Base-by-base conservation (phyloP, 2,113 vertebrate genomes). In the Zeus faber region DNA sequence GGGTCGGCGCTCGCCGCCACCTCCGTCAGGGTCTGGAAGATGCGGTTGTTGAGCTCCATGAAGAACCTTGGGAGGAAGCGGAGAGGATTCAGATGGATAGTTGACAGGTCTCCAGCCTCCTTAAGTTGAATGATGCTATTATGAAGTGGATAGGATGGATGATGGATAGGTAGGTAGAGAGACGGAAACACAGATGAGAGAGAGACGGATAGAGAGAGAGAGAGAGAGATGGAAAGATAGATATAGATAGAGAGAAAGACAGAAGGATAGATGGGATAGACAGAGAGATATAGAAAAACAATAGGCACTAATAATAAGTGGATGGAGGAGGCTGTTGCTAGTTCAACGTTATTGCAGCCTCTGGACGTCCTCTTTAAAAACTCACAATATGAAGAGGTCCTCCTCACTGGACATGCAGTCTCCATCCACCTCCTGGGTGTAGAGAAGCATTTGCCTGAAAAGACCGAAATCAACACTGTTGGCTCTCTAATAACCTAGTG, bases 311-410 rank as follows among this genome's bases (percentile, higher is more conserved):
- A n/a, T n/a, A n/a, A n/a, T n/a, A n/a, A n/a, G n/a, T n/a, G n/a
- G n/a, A n/a, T n/a, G n/a, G n/a, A n/a, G n/a, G n/a, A n/a, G n/a
- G n/a, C n/a, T n/a, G n/a, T n/a, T n/a, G n/a, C n/a, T n/a, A n/a
- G n/a, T n/a, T n/a, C n/a, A n/a, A n/a, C 8, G 4, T 29, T 10
- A 26, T 3, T n/a, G 4, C 16, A 41, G 39, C 7, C 17, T n/a
- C n/a, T n/a, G n/a, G n/a, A n/a, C n/a, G n/a, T n/a, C n/a, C n/a
- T n/a, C 2, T 41, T 18, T 17, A 13, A 37, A 37, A 37, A 37
- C 97, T 97, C 79, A 99, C 97, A 98, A 77, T 63, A 98, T 96
- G 48, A 98, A 98, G 46, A 99, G 96, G 70, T 99, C 96, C 84
- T 99, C 97, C 85, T 99, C 97, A 29, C 91, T 98, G 9, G 94